Evolutionary conservation across 2,113 vertebrate genomes (phyloP).

Genomic region (Bubalus kerabau): DNA sequence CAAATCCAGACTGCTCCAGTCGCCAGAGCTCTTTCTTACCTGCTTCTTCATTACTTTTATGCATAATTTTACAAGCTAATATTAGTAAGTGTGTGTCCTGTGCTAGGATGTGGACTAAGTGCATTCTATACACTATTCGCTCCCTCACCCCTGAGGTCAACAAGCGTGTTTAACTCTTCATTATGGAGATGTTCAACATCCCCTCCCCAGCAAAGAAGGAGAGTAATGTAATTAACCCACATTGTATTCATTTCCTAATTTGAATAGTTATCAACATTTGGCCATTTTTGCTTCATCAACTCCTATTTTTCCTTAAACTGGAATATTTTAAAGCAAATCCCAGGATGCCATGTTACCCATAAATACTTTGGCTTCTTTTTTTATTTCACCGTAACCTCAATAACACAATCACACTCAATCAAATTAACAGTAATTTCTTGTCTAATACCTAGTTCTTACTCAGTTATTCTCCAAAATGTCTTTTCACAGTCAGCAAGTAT

Average conservation of each 20-base stretch:
- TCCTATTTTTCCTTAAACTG: background rate
- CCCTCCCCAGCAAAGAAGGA: background rate
- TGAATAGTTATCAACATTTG: background rate
- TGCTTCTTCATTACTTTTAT: background rate
- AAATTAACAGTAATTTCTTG: background rate
- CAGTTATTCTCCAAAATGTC: background rate
- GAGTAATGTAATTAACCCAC: background rate
- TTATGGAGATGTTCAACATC: background rate
- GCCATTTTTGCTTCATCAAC: background rate
- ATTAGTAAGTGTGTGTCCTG: too few relatives aligned
- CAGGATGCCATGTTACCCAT: background rate
- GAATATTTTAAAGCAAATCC: background rate
- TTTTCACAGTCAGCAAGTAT: background rate
- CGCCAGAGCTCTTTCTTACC: background rate
- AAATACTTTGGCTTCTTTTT: background rate
- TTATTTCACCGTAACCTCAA: background rate
- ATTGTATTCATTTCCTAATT: background rate
- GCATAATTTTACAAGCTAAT: background rate
- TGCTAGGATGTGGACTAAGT: background rate
- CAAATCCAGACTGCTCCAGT: fast-evolving
- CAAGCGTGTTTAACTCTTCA: background rate
- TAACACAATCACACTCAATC: background rate
- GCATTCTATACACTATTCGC: fast-evolving
- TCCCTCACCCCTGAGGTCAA: background rate
- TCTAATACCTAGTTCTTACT: background rate